Evolutionary conservation across 2,888 invertebrate species (phyloP).

Genomic region (Lepeophtheirus nordmannii): DNA sequence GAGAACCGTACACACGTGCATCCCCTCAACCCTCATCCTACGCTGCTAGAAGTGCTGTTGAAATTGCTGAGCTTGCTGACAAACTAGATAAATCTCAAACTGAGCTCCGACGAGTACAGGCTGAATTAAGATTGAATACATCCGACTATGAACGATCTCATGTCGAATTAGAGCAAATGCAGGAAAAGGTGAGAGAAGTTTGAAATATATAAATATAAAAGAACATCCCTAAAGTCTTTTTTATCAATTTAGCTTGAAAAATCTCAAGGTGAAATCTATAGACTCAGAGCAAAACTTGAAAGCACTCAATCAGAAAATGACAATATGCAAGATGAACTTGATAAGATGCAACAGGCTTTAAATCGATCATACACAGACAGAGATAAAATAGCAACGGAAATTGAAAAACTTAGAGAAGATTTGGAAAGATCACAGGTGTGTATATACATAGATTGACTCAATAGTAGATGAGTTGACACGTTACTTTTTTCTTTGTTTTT

Average conservation of each 20-base stretch:
- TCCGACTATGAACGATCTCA: slow-evolving; percentile 75
- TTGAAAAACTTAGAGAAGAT: slow-evolving; percentile 73
- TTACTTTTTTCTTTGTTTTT: background rate
- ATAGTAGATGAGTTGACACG: background rate
- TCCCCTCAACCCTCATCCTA: slow-evolving; percentile 17
- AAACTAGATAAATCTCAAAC: slow-evolving; percentile 67
- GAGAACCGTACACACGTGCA: slow-evolving; percentile 35
- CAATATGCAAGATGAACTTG: slow-evolving; percentile 77
- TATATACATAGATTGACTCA: slow-evolving; percentile 20
- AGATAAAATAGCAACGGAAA: slow-evolving; percentile 64
- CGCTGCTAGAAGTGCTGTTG: slow-evolving; percentile 25
- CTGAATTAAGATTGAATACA: slow-evolving; percentile 76
- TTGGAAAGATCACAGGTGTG: slow-evolving; percentile 57
- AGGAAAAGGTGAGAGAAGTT: slow-evolving; percentile 52
- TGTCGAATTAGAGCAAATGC: slow-evolving; percentile 62
- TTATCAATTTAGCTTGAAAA: slow-evolving; percentile 44
- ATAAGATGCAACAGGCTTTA: slow-evolving; percentile 64
- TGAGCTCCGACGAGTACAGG: slow-evolving; percentile 69
- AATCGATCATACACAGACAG: slow-evolving; percentile 72
- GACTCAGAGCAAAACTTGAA: slow-evolving; percentile 79
- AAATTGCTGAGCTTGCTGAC: slow-evolving; percentile 41
- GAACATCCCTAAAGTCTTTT: background rate
- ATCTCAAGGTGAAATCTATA: slow-evolving; percentile 84
- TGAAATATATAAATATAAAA: too few species aligned
- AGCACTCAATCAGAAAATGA: slow-evolving; percentile 89